A percentile compares a stretch with the other conserved stretches of the same genome.
Conservation (phyloP, 2,797 vertebrate species). For the Paedocypris micromegethes region DNA sequence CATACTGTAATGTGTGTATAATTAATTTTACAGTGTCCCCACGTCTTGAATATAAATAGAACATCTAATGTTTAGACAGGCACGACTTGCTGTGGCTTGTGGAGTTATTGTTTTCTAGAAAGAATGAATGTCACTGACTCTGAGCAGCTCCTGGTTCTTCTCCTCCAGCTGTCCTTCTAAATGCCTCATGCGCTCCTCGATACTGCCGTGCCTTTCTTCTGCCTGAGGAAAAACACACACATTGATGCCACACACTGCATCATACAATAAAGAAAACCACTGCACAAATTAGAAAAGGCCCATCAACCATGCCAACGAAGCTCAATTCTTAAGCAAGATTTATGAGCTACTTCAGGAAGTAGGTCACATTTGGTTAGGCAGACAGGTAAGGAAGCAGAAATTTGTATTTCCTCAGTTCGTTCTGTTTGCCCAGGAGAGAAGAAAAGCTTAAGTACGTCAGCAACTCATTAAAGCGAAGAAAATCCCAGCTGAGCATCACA, state of each 20-base stretch:
- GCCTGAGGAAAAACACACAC: conserved; percentile 70
- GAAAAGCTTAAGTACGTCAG: conserved; percentile 20
- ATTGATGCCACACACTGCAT: too few relatives aligned
- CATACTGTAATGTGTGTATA: too few relatives aligned
- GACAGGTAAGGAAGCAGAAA: conserved; percentile 28
- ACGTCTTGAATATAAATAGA: too few relatives aligned
- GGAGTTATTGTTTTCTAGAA: not conserved
- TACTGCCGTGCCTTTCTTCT: conserved; percentile 96
- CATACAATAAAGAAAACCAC: too few relatives aligned
- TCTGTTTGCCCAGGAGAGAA: conserved; percentile 18
- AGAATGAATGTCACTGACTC: conserved; percentile 67
- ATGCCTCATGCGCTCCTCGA: conserved; percentile 97
- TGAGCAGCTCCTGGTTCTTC: conserved; percentile 98
- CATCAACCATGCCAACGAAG: conserved; percentile 3
- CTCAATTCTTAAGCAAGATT: not conserved
- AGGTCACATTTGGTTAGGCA: conserved; percentile 11
- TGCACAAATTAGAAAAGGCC: not conserved
- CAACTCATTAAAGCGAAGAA: conserved; percentile 60
- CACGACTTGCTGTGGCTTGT: too few relatives aligned
- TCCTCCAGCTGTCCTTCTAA: conserved; percentile 97
- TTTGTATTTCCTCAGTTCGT: conserved; percentile 9
- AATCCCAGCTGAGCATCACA: conserved; percentile 52
- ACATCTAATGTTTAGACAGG: too few relatives aligned
- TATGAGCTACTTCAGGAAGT: conserved; percentile 2
- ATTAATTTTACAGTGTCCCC: too few relatives aligned